Evolutionary conservation across 2,888 invertebrate species (phyloP), one percentile per base, ranked within the genome.

Genomic region (Chymomyza amoena): DNA sequence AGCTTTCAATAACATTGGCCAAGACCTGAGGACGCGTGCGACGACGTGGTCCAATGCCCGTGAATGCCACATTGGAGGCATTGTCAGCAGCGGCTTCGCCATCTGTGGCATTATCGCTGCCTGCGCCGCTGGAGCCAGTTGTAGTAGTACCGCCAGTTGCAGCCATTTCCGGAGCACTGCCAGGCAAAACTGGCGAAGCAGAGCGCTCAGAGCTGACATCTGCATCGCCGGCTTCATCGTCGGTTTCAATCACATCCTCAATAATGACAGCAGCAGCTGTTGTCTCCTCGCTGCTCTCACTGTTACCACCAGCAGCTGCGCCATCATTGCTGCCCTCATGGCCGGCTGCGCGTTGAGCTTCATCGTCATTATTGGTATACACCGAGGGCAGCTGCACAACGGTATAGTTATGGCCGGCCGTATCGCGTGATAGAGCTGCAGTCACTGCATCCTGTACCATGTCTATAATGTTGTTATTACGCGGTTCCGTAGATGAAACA

Each of bases 401-500:
- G 0, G 91, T 91, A 28, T 91, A 90, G 69, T 92, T 92, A 20
- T 90, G 89, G 60, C 90, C 90, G 6, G 89, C 88, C 65, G 89
- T 90, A 57, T 87, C 90, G 51, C 91, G 90, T 16, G 90, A 89
- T 1, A 92, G 76, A 4, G 91, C 92, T 7, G 91, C 92, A 1
- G 90, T 90, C 0, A 92, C 91, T 3, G 92, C 92, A 65, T 91
- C 92, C 75, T 91, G 91, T 6, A 92, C 85, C 78, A 91, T 91
- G 69, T 91, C 91, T 3, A 92, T 91, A 20, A 92, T 88, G 73
- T 92, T 90, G 57, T 91, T 91, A 79, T 91, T 90, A 69, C 90
- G 91, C 51, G 91, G 91, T 51, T 91, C 91, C 0, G 88, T 81
- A 2, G 91, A 89, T 3, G 92, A 90, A 52, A 92, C 91, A 18